phyloP scores from a whole-genome alignment of 1,140 invertebrate species.

The Hyposmocoma kahamanoa region DNA sequence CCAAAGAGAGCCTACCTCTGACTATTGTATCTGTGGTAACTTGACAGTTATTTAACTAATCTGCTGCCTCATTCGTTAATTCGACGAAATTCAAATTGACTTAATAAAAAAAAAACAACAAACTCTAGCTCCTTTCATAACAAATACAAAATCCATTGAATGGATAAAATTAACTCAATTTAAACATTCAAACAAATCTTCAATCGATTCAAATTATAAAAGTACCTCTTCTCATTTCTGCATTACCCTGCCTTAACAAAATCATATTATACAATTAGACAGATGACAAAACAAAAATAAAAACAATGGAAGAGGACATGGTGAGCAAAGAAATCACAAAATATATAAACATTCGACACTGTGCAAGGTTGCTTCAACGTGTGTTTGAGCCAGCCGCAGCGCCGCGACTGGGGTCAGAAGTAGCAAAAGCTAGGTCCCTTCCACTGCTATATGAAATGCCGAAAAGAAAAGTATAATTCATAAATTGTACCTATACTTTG shows the following conservation, averaged over 20 bases:
- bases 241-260: slow-evolving; percentile 72
- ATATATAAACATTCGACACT: slow-evolving; percentile 47
- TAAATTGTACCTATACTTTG: slow-evolving; percentile 73
- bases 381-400: slow-evolving; percentile 10
- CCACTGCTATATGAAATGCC: slow-evolving; percentile 66
- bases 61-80: slow-evolving; percentile 54
- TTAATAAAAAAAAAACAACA: slow-evolving; percentile 68
- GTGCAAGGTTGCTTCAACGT: slow-evolving; percentile 32
- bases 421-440: slow-evolving; percentile 56
- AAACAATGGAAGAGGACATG: slow-evolving; percentile 67
- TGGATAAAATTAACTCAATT: slow-evolving; percentile 71
- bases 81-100: slow-evolving; percentile 59
- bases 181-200: slow-evolving; percentile 67
- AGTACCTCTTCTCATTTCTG: slow-evolving; percentile 69
- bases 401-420: slow-evolving; percentile 8
- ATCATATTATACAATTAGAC: slow-evolving; percentile 65
- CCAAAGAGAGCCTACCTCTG: slow-evolving; percentile 63
- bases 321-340: slow-evolving; percentile 69
- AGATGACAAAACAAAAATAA: slow-evolving; percentile 61
- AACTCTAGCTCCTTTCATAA: slow-evolving; percentile 65
- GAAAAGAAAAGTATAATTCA: slow-evolving; percentile 72
- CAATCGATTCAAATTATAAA: slow-evolving; percentile 64
- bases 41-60: slow-evolving; percentile 60
- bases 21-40: slow-evolving; percentile 67
- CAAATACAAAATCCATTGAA: slow-evolving; percentile 70